These are phyloP conservation scores for Euzetes globulus DNA, from an alignment of 2,888 invertebrate species.

Conservation along the genomic window DNA sequence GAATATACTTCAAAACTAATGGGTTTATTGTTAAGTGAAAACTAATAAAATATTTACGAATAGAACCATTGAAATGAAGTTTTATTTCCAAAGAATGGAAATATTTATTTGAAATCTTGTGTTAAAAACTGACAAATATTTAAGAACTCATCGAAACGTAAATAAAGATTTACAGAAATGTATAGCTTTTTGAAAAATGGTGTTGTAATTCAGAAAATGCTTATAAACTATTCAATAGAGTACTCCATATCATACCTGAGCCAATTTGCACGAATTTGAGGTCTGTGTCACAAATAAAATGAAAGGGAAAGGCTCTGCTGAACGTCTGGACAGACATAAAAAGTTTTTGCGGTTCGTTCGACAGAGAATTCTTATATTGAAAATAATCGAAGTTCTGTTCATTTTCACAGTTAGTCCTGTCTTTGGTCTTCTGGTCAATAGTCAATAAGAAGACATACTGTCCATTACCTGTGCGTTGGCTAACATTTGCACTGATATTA, in stretches of 20 bases:
- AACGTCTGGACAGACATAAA: slow-evolving; percentile 40
- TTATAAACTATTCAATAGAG: not conserved
- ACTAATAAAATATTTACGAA: too few species aligned
- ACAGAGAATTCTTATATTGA: slow-evolving; percentile 38
- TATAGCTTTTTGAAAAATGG: too few species aligned
- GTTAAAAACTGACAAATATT: too few species aligned
- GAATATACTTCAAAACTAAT: too few species aligned
- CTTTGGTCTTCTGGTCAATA: not conserved
- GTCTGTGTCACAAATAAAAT: slow-evolving; percentile 41
- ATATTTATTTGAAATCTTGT: too few species aligned
- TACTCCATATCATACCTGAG: slow-evolving; percentile 33
- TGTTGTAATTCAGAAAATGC: too few species aligned
- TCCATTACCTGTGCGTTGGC: slow-evolving; percentile 21
- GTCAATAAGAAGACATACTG: slow-evolving; percentile 27
- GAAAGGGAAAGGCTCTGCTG: slow-evolving; percentile 43
- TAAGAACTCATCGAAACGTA: too few species aligned
- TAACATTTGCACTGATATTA: slow-evolving; percentile 17
- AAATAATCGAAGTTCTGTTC: not conserved
- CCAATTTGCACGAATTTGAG: slow-evolving; percentile 42
- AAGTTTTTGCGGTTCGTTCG: slow-evolving; percentile 39
- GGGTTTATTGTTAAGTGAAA: too few species aligned
- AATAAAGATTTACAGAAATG: too few species aligned
- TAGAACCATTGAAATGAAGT: too few species aligned
- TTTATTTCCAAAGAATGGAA: too few species aligned
- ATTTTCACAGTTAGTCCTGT: not conserved